Percentiles rank a stretch among this genome's conserved stretches.
Conservation (phyloP, 2,888 invertebrate species). For the Leptinotarsa tumamoca region DNA sequence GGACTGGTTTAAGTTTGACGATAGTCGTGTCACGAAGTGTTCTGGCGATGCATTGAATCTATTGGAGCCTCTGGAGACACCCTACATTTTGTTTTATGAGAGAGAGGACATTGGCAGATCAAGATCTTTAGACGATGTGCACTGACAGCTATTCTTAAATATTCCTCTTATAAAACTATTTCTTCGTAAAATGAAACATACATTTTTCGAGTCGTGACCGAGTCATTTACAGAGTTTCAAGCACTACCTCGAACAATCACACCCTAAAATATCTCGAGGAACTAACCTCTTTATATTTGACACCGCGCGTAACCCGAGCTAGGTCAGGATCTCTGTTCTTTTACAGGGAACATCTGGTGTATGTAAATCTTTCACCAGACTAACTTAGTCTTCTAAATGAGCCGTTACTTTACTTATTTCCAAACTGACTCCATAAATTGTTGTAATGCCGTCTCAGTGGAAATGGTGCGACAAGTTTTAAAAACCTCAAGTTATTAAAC, state of each 20-base stretch:
- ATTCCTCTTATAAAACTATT: too few species aligned
- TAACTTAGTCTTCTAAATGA: constrained; percentile 2
- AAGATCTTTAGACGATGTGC: too few species aligned
- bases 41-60: too few species aligned
- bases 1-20: too few species aligned
- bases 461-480: neutral
- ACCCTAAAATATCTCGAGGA: neutral
- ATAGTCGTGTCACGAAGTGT: too few species aligned
- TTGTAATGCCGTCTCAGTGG: neutral
- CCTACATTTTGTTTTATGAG: too few species aligned
- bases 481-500: neutral
- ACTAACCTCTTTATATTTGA: constrained; percentile 12
- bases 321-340: constrained; percentile 4
- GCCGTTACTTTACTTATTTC: neutral
- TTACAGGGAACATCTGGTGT: neutral
- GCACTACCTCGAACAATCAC: neutral
- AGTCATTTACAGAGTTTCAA: neutral
- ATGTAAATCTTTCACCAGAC: constrained; percentile 12
- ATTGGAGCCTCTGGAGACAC: too few species aligned
- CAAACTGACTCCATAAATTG: neutral
- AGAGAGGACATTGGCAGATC: too few species aligned
- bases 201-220: neutral
- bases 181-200: too few species aligned
- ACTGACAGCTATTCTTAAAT: too few species aligned
- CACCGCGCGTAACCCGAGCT: neutral